Base-by-base conservation (phyloP, 1,140 invertebrate genomes). In the Eciton burchellii region DNA sequence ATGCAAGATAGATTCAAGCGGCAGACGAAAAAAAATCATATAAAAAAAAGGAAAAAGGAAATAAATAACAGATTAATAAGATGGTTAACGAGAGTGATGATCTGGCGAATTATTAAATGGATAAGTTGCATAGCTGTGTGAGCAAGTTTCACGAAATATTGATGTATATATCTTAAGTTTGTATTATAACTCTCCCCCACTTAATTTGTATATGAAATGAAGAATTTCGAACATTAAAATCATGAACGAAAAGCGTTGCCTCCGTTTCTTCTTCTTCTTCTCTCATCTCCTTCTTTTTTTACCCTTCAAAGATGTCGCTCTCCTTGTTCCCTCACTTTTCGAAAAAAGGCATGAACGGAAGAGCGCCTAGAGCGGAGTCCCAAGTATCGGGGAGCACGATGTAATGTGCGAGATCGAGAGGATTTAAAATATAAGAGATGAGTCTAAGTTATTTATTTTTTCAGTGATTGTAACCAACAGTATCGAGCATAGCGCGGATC, bases 101-200 rank as follows among this genome's bases (percentile, higher is more conserved):
- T 91, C 84, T 91, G 91, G 90, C 72, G 90, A 87, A 91, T 68
- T 90, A 91, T 68, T 90, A 90, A 90, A 89, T 82, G 88, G 76
- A 92, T 91, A 89, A 92, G 89, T 91, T 92, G 88, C 86, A 90
- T 89, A 89, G 89, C 82, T 90, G 86, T 86, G 86, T 86, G 90
- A 91, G 74, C 92, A 89, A 88, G 63, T 91, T 91, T 93, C 85
- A 91, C 89, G 89, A 92, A 88, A 92, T 92, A 93, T 93, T 89
- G 92, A 92, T 93, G 92, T 92, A 93, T 92, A 93, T 93, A 93
- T 92, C 91, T 93, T 92, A 93, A 93, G 92, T 93, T 93, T 93
- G 91, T 93, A 93, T 93, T 92, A 93, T 92, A 93, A 93, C 89
- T 91, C 90, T 79, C 83, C 83, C 88, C 89, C 89, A 93, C 91